Evolutionary conservation across 2,888 invertebrate species (phyloP).

Genomic region (Linnaemya tessellans): DNA sequence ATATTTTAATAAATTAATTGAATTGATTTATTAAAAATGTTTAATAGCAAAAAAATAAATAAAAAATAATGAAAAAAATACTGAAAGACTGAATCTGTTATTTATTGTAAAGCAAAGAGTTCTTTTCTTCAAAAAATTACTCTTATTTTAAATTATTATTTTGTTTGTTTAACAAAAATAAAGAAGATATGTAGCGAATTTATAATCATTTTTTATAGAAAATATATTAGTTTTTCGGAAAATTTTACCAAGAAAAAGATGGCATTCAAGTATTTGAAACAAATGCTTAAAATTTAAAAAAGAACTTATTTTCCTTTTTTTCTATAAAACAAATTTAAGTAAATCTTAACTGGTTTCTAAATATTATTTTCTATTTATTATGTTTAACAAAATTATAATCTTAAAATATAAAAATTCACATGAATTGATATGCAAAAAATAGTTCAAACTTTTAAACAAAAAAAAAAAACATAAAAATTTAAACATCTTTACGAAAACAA

Average conservation of each 20-base stretch:
- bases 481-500: slow-evolving; percentile 46
- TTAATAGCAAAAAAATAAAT: slow-evolving; percentile 56
- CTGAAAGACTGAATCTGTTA: slow-evolving; percentile 81
- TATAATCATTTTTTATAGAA: slow-evolving; percentile 37
- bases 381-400: slow-evolving; percentile 67
- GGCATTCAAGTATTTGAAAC: not conserved
- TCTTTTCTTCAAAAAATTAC: too few species aligned
- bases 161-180: slow-evolving; percentile 12
- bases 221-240: slow-evolving; percentile 43
- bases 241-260: not conserved
- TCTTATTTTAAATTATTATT: slow-evolving; percentile 11
- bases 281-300: not conserved
- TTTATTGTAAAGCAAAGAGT: slow-evolving; percentile 73
- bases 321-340: not conserved
- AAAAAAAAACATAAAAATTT: slow-evolving; percentile 43
- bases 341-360: slow-evolving; percentile 64
- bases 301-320: not conserved
- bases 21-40: slow-evolving; percentile 80
- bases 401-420: slow-evolving; percentile 61
- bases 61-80: slow-evolving; percentile 49
- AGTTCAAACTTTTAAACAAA: slow-evolving; percentile 71
- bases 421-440: slow-evolving; percentile 70
- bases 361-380: not conserved
- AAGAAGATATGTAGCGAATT: slow-evolving; percentile 59
- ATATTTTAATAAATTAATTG: slow-evolving; percentile 79